Conservation (phyloP, 1,140 invertebrate genomes). For the Homalodisca vitripennis region DNA sequence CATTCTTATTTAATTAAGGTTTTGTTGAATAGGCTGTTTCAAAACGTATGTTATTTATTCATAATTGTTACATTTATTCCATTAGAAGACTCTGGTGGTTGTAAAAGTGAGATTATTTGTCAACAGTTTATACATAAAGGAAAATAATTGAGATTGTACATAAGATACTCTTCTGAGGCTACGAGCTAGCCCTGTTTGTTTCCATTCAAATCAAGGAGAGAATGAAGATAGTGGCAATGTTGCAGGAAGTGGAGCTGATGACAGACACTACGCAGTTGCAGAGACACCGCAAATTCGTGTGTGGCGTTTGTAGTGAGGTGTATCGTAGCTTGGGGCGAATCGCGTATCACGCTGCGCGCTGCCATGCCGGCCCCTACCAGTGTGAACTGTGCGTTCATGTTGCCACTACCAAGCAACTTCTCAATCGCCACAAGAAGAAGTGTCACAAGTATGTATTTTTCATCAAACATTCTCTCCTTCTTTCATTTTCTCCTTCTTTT, state of each 20-base stretch:
- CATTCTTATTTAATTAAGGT: too few species aligned
- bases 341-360: constrained; percentile 40
- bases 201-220: not conserved
- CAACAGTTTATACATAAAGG: not conserved
- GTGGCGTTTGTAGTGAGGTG: constrained; percentile 40
- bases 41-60: too few species aligned
- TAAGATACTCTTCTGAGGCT: not conserved
- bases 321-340: constrained; percentile 41
- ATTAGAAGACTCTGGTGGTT: not conserved
- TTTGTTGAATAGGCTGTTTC: too few species aligned
- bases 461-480: too few species aligned
- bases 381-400: constrained; percentile 40
- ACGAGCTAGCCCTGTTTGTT: not conserved
- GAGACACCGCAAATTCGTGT: constrained; percentile 40
- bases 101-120: not conserved
- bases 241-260: constrained; percentile 33
- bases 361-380: constrained; percentile 41
- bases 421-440: constrained; percentile 43
- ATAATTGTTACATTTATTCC: not conserved
- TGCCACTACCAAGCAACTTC: constrained; percentile 35
- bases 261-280: constrained; percentile 36
- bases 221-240: not conserved
- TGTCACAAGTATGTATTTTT: constrained; percentile 41
- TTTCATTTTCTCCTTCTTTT: too few species aligned
- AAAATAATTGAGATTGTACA: not conserved